Base-by-base conservation (phyloP, 2,797 vertebrate genomes). In the Trachurus trachurus region DNA sequence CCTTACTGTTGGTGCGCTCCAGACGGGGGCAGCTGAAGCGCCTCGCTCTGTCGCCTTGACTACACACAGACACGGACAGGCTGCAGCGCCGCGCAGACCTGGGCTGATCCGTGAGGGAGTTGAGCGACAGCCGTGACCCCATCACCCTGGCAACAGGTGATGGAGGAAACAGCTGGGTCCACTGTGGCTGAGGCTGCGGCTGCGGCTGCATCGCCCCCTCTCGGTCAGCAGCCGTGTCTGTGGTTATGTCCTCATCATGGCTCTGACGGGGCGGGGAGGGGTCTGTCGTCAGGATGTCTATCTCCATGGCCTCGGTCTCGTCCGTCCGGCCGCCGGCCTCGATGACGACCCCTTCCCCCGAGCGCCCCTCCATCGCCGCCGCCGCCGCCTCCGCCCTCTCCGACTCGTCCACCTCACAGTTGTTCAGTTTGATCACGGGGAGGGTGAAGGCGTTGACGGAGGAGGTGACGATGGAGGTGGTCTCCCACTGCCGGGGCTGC, bases 371-470 rank as follows among this genome's bases (percentile, higher is more conserved):
- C 2, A 1, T 1, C 26, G 26, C 26, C 26, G 26, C 26, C 26
- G 1, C 26, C 26, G 26, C 26, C 26, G 68, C 85, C 70, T 50
- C 71, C 5, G 16, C 88, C 54, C 76, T 82, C 61, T 67, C 83
- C 0, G 90, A 90, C 74, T 95, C 95, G 71, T 94, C 94, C 88
- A 96, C 92, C 77, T 96, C 95, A 79, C 93, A 94, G 88, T 95
- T 96, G 84, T 96, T 96, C 58, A 97, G 95, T 61, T 95, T 97
- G 89, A 97, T 90, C 58, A 98, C 96, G 6, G 97, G 96, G 63
- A 99, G 93, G 34, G 98, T 97, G 83, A 99, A 98, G 53, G 97
- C 95, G 6, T 96, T 98, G 42, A 99, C 93, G 0, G 98, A 98
- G 71, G 98, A 98, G 29, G 95, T 94, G 54, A 98, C 92, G 3